These are phyloP conservation scores for Decapterus maruadsi DNA, from an alignment of 2,797 vertebrate species.

Conservation along the genomic window DNA sequence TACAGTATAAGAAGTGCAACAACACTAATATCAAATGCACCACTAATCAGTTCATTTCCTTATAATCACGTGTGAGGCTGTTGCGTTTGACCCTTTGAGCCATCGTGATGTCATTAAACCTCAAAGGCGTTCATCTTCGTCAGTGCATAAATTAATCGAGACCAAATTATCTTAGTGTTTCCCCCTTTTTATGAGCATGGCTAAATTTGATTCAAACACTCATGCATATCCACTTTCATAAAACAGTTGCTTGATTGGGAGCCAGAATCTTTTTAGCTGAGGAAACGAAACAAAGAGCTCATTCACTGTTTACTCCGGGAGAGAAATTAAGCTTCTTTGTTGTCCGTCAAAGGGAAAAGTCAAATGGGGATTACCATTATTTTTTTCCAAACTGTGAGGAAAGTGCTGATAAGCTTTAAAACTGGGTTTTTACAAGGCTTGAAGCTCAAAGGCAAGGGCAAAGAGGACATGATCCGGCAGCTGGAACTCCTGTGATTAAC, in stretches of 20 bases:
- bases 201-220: constrained; percentile 22
- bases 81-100: not conserved
- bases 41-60: constrained; percentile 19
- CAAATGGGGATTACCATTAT: constrained; percentile 39
- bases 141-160: not conserved
- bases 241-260: constrained; percentile 30
- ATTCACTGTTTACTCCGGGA: constrained; percentile 38
- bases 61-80: constrained; percentile 6
- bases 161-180: constrained; percentile 16
- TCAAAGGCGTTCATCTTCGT: constrained; percentile 13
- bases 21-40: not conserved
- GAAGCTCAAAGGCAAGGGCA: constrained; percentile 33
- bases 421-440: constrained; percentile 37
- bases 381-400: constrained; percentile 40
- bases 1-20: not conserved
- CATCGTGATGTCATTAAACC: constrained; percentile 13
- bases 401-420: constrained; percentile 43
- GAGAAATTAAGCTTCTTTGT: constrained; percentile 54
- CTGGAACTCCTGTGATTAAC: constrained; percentile 23
- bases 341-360: constrained; percentile 37
- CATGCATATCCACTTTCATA: constrained; percentile 27
- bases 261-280: constrained; percentile 22
- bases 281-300: constrained; percentile 53
- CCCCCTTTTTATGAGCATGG: not conserved
- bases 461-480: constrained; percentile 27